phyloP scores from a whole-genome alignment of 1,140 invertebrate species.

The Bombus consobrinus region DNA sequence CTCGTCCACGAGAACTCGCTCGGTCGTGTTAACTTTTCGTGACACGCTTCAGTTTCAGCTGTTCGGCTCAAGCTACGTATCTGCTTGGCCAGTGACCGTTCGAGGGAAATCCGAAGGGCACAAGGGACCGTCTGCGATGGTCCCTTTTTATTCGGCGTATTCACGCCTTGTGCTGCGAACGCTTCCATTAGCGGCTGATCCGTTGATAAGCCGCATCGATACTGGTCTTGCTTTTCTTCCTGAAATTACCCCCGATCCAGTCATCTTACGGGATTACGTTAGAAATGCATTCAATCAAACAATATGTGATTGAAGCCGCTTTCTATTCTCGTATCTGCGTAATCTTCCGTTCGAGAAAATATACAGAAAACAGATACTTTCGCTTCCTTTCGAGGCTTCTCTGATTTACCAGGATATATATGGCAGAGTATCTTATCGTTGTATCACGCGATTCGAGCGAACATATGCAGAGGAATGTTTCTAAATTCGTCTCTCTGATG shows the following conservation, averaged over 20 bases:
- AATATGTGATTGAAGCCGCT: constrained; percentile 45
- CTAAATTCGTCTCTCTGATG: neutral
- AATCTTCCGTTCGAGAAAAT: neutral
- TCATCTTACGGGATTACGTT: constrained; percentile 67
- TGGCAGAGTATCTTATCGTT: neutral
- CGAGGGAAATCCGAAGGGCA: neutral
- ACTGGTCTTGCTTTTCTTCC: constrained; percentile 33
- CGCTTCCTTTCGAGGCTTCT: neutral
- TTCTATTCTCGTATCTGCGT: constrained; percentile 47
- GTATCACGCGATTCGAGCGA: neutral
- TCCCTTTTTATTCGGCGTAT: constrained; percentile 64
- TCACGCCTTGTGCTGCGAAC: constrained; percentile 43
- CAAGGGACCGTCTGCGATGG: constrained; percentile 7
- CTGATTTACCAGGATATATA: neutral
- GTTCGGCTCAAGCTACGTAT: constrained; percentile 29
- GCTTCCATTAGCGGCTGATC: constrained; percentile 73
- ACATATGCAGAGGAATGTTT: neutral
- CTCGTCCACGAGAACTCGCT: constrained; percentile 25
- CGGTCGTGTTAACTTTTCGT: constrained; percentile 58
- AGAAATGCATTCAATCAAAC: constrained; percentile 71
- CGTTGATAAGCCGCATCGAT: constrained; percentile 72
- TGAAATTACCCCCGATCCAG: constrained; percentile 3
- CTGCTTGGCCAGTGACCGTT: neutral
- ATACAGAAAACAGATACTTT: neutral
- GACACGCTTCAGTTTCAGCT: constrained; percentile 69